Conservation (phyloP, 2,797 vertebrate species). For the Esox lucius region DNA sequence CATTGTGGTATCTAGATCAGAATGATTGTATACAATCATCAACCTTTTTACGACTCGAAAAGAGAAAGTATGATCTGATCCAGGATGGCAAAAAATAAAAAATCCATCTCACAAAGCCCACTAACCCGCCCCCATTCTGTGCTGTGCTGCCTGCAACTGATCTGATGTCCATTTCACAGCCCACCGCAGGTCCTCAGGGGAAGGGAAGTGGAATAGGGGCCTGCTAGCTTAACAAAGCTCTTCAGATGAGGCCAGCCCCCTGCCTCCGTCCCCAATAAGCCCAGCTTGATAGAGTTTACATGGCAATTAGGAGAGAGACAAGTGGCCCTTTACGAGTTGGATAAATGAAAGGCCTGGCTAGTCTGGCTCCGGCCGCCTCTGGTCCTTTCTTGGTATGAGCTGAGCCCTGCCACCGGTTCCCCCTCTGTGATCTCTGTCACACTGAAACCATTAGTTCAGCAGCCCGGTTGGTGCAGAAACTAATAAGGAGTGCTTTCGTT, state of each 20-base stretch:
- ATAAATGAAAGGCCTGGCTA: slow-evolving; percentile 47
- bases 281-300: slow-evolving; percentile 65
- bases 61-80: no score
- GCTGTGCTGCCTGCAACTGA: slow-evolving; percentile 45
- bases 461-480: slow-evolving; percentile 40
- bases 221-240: slow-evolving; percentile 62
- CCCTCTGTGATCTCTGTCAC: slow-evolving; percentile 57
- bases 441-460: slow-evolving; percentile 61
- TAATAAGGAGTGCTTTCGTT: slow-evolving; percentile 59
- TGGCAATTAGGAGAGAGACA: slow-evolving; percentile 69
- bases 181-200: slow-evolving; percentile 45
- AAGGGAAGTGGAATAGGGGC: slow-evolving; percentile 17
- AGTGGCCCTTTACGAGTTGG: slow-evolving; percentile 60
- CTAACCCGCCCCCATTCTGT: slow-evolving; percentile 20
- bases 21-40: no score
- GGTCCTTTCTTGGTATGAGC: slow-evolving; percentile 46
- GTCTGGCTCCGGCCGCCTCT: slow-evolving; percentile 58
- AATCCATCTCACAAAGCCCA: no score
- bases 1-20: no score
- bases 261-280: slow-evolving; percentile 53
- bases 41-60: no score
- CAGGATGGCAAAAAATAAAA: no score
- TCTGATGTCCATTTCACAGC: slow-evolving; percentile 66
- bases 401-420: slow-evolving; percentile 26
- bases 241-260: slow-evolving; percentile 55